phyloP scores from a whole-genome alignment of 1,140 invertebrate species.

The Venustaconcha ellipsiformis region DNA sequence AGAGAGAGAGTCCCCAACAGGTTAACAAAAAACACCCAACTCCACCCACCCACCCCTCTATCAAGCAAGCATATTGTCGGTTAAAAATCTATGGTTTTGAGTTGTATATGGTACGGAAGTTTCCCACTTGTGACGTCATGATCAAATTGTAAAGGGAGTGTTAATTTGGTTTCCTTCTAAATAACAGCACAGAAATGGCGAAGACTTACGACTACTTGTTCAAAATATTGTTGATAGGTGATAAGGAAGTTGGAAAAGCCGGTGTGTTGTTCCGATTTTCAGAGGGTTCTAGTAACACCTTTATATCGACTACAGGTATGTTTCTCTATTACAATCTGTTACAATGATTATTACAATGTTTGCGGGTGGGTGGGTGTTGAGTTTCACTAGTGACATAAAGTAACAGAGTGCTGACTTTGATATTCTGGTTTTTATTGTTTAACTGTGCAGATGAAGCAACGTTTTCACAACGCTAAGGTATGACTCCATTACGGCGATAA shows the following conservation, averaged over 20 bases:
- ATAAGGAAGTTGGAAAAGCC: conserved; percentile 98
- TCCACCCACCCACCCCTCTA: too few relatives aligned
- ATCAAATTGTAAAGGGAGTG: conserved; percentile 60
- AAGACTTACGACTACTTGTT: conserved; percentile 99
- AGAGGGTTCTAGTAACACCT: conserved; percentile 98
- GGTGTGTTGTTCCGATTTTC: conserved; percentile 98
- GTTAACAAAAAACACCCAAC: too few relatives aligned
- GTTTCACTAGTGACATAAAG: too few relatives aligned
- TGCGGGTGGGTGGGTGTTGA: conserved; percentile 16
- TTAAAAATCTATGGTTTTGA: too few relatives aligned
- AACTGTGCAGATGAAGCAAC: too few relatives aligned
- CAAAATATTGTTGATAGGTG: conserved; percentile 97
- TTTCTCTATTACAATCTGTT: background rate
- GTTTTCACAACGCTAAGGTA: too few relatives aligned
- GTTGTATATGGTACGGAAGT: too few relatives aligned
- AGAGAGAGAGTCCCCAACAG: too few relatives aligned
- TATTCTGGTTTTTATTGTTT: too few relatives aligned
- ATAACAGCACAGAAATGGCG: conserved; percentile 66
- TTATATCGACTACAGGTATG: conserved; percentile 77
- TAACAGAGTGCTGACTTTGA: too few relatives aligned
- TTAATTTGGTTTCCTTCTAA: conserved; percentile 52
- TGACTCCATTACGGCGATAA: too few relatives aligned
- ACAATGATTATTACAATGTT: background rate
- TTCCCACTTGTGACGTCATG: conserved; percentile 26
- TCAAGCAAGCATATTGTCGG: too few relatives aligned